Evolutionary conservation across 2,113 vertebrate species (phyloP).

Genomic region (Thermophis baileyi): DNA sequence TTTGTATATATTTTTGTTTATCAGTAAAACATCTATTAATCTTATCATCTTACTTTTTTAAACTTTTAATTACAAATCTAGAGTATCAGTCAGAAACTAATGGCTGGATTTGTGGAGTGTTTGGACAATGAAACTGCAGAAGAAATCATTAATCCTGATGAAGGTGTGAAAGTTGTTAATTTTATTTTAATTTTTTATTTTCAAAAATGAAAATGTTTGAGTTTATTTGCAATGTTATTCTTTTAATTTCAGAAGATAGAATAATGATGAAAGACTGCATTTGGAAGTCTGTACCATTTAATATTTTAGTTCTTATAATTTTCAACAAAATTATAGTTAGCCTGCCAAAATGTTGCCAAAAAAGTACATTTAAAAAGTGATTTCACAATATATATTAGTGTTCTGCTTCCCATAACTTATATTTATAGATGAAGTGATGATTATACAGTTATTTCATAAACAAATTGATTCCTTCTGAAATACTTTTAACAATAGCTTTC

Average conservation of each 20-base stretch:
- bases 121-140: conserved; percentile 92
- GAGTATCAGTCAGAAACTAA: conserved; percentile 88
- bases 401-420: not conserved
- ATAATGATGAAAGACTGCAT: not conserved
- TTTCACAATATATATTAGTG: not conserved
- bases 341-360: not conserved
- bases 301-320: not conserved
- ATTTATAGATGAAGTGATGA: not conserved
- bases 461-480: not conserved
- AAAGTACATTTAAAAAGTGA: not conserved
- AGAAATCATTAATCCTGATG: conserved; percentile 79
- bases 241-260: not conserved
- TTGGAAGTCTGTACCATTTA: not conserved
- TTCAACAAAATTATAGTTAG: not conserved
- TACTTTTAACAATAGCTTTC: not conserved
- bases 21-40: not conserved
- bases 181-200: conserved; percentile 28
- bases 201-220: not conserved
- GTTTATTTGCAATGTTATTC: not conserved
- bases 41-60: conserved; percentile 12
- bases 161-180: conserved; percentile 72
- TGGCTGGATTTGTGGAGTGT: conserved; percentile 97
- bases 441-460: not conserved
- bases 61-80: conserved; percentile 53
- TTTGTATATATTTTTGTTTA: not conserved